A percentile compares a stretch with the other conserved stretches of the same genome.
phyloP scores from a whole-genome alignment of 2,797 vertebrate species.

The Pagetopsis macropterus region DNA sequence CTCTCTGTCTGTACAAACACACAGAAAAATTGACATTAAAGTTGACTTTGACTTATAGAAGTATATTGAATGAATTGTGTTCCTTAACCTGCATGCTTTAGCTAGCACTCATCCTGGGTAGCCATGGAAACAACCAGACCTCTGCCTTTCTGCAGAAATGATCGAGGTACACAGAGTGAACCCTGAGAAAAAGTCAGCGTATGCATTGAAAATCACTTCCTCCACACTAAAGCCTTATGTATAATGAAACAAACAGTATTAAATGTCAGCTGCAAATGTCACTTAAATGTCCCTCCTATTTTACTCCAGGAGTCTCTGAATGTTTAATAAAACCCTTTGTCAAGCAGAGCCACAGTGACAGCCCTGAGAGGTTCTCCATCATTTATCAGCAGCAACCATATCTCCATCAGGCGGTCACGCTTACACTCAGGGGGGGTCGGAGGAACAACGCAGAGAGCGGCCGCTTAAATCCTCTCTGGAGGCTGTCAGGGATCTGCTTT shows the following conservation, averaged over 20 bases:
- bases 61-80: not conserved
- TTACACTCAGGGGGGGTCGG: not conserved
- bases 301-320: not conserved
- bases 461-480: not conserved
- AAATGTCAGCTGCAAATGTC: slow-evolving; percentile 57
- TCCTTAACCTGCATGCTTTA: not conserved
- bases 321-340: slow-evolving; percentile 6
- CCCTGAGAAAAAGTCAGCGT: not conserved
- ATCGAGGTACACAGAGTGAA: not conserved
- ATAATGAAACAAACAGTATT: slow-evolving; percentile 26
- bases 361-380: slow-evolving; percentile 24
- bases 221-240: slow-evolving; percentile 8
- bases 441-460: slow-evolving; percentile 33
- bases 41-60: too few species aligned
- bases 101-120: not conserved
- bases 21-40: too few species aligned
- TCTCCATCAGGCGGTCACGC: slow-evolving; percentile 2
- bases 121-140: not conserved
- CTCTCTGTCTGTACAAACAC: too few species aligned
- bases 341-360: slow-evolving; percentile 3
- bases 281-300: slow-evolving; percentile 27
- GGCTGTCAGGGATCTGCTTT: slow-evolving; percentile 16
- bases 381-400: slow-evolving; percentile 26
- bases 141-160: not conserved
- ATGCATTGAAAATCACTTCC: not conserved